Base-by-base conservation (phyloP, 1,140 invertebrate genomes). In the Acromyrmex echinatior region DNA sequence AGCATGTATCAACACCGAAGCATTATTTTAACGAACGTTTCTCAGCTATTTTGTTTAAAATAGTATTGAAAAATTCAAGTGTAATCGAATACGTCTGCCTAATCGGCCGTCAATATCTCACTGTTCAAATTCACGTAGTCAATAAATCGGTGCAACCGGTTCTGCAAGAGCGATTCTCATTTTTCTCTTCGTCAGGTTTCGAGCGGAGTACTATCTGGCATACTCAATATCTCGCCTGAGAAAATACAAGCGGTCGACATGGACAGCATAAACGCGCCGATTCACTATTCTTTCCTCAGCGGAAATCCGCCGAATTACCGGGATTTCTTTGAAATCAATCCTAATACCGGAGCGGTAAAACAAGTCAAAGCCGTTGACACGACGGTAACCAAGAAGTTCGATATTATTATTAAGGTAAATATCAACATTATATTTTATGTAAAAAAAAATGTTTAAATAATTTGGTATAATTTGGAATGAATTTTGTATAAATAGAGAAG, bases 221-320 rank as follows among this genome's bases (percentile, higher is more conserved):
- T 98, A 53, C 95, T 99, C 1, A 97, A 97, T 78, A 97, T 99
- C 31, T 96, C 96, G n/a, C 98, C 98, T 0, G 98, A 98, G 92
- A 97, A 98, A 91, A 98, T 99, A 76, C 97, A 98, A 95, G 98
- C 98, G 0, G 96, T 98, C 1, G 98, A 98, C 93, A 97, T 98
- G 96, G 98, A 99, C 92, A 98, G 98, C 1, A 96, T 98, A 12
- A 97, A 98, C 92, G 96, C 97, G 0, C 96, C 97, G 0, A 98
- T 98, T 73, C 96, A 96, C 68, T 99, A 98, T 93, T 97, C 96
- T 35, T 98, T 99, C 92, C 96, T 98, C 6, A 97, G 97, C 88
- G 98, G 98, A 9, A 97, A 96, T 89, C 98, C 98, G 1, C 95
- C 96, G 0, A 97, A 96, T 77, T 98, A 98, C 94, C 95, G 96